Percentiles rank a stretch among this genome's conserved stretches.
Conservation (phyloP, 2,888 invertebrate genomes). For the Acrocyrtus sp. region DNA sequence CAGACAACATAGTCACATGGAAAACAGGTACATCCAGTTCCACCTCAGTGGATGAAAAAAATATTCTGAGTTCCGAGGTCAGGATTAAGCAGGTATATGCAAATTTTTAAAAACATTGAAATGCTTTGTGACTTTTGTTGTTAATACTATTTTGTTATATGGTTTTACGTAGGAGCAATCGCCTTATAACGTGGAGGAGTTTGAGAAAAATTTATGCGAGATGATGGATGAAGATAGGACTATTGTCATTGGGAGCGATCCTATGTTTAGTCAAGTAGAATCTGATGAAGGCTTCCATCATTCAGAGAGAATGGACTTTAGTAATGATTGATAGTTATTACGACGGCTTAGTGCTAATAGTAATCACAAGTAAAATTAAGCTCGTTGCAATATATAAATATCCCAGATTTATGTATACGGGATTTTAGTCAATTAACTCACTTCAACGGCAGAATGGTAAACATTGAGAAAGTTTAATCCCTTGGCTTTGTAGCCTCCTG, state of each 20-base stretch:
- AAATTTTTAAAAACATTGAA: no score
- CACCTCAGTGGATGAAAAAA: constrained; percentile 64
- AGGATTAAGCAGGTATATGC: constrained; percentile 58
- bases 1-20: constrained; percentile 74
- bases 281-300: constrained; percentile 42
- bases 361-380: no score
- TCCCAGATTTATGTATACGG: no score
- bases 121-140: neutral
- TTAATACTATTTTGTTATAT: neutral
- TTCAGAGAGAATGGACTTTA: constrained; percentile 60
- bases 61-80: constrained; percentile 40
- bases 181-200: constrained; percentile 4
- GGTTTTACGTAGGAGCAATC: constrained; percentile 44
- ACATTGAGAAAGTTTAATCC: no score
- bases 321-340: constrained; percentile 34
- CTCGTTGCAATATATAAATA: no score
- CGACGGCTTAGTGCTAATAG: neutral
- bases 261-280: constrained; percentile 68
- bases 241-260: constrained; percentile 69
- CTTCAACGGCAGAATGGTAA: no score
- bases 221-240: constrained; percentile 74
- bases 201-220: constrained; percentile 66
- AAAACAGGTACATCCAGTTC: constrained; percentile 63
- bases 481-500: no score
- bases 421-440: no score